phyloP scores from a whole-genome alignment of 1,140 invertebrate genomes.

The Hycleus phaleratus region DNA sequence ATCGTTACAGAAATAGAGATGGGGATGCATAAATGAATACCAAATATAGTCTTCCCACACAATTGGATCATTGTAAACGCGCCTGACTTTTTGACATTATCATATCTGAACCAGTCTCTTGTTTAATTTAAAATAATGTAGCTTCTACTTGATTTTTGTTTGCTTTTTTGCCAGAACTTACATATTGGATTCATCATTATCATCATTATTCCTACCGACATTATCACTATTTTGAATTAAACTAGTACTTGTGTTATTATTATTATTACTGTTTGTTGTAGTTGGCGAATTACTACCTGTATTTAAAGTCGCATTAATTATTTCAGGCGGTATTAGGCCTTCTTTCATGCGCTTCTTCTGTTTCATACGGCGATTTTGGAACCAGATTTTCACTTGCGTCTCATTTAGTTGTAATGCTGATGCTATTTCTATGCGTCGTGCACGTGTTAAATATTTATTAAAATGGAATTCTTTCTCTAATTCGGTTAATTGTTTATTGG shows the following conservation, averaged over 20 bases:
- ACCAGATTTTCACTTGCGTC: constrained; percentile 92
- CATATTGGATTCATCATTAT: constrained; percentile 50
- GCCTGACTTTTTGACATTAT: not conserved
- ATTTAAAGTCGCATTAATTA: constrained; percentile 25
- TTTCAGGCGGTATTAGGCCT: constrained; percentile 64
- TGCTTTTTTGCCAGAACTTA: not conserved
- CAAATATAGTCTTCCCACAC: too few species aligned
- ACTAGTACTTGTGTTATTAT: constrained; percentile 6
- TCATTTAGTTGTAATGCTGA: constrained; percentile 93
- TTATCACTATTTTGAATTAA: constrained; percentile 35
- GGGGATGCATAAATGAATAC: too few species aligned
- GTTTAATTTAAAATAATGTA: not conserved
- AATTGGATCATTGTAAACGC: not conserved
- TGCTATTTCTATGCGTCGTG: constrained; percentile 94
- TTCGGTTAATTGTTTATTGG: constrained; percentile 97
- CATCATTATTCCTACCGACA: constrained; percentile 48
- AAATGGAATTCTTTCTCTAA: constrained; percentile 99
- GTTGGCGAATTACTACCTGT: constrained; percentile 40
- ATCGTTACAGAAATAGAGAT: too few species aligned
- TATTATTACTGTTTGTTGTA: constrained; percentile 24
- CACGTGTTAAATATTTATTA: constrained; percentile 96
- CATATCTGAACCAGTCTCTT: not conserved
- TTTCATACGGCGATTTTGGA: constrained; percentile 89
- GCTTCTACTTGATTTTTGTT: not conserved
- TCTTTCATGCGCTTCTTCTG: constrained; percentile 92